Base-by-base conservation (phyloP, 2,797 vertebrate species). In the Megaceryle alcyon region DNA sequence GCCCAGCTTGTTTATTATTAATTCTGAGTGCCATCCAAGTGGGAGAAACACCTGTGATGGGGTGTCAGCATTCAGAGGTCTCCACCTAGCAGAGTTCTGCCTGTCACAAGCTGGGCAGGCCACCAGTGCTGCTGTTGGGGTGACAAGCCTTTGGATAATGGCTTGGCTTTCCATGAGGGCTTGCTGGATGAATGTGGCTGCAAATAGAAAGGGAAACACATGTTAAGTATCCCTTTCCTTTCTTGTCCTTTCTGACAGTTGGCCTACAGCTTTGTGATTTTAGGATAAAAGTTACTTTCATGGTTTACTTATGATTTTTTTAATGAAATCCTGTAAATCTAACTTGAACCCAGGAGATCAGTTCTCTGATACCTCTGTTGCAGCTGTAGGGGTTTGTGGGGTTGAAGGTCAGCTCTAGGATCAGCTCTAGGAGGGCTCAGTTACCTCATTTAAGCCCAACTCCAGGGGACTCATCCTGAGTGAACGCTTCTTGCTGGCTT, bases 11-110 rank as follows among this genome's bases (percentile, higher is more conserved):
- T 90, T 95, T 95, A 18, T 95, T 79, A 91, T 95, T 84, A 80
- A 84, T 91, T 92, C 85, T 85, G 88, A 92, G 66, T 3, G 15
- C 61, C 46, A 35, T 65, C 84, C 28, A 90, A 92, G 82, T 46
- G 83, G 78, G 81, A 91, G 86, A 90, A 64, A 60, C 94, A 94
- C 94, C 94, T 95, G 96, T 90, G 96, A 17, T 28, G 92, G 75
- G 25, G 86, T 64, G 75, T 92, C 96, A 96, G 89, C 54, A 53
- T 3, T 78, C 69, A 63, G 76, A 88, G 80, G 23, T 79, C 77
- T 88, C 88, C 2, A 0, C 43, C 60, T 33, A 77, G 81, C 48
- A 54, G 16, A 71, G 64, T 22, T 39, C 82, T 89, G 95, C 82
- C 90, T 6, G 7, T 79, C 86, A 78, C 46, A 39, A 43, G 29